A percentile compares a stretch with the other conserved stretches of the same genome.
Conservation (phyloP, 1,140 invertebrate species). For the Carposina sasakii region DNA sequence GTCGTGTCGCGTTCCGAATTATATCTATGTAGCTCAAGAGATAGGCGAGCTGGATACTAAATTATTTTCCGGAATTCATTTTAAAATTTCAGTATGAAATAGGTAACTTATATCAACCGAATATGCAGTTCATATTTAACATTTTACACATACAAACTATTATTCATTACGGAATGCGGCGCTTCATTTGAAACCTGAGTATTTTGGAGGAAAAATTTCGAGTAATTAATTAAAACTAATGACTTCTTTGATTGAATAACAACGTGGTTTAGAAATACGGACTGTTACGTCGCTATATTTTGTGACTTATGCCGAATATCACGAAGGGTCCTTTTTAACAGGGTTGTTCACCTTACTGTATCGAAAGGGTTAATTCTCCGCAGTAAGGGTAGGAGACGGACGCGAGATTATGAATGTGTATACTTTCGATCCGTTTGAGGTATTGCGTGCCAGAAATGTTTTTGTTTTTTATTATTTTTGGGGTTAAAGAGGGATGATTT, state of each 20-base stretch:
- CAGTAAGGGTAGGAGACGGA: slow-evolving; percentile 42
- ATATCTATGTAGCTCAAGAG: slow-evolving; percentile 7
- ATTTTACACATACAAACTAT: too few species aligned
- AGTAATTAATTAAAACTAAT: too few species aligned
- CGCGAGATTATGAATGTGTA: slow-evolving; percentile 19
- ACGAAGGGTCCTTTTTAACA: slow-evolving; percentile 49
- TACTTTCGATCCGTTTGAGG: slow-evolving; percentile 48
- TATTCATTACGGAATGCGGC: too few species aligned
- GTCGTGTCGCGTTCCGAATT: slow-evolving; percentile 27
- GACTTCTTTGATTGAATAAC: too few species aligned
- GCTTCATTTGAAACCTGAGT: too few species aligned
- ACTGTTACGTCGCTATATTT: slow-evolving; percentile 22
- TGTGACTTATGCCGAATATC: slow-evolving; percentile 14
- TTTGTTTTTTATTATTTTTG: slow-evolving; percentile 41
- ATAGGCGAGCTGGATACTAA: too few species aligned
- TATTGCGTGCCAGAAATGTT: slow-evolving; percentile 39
- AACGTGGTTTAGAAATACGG: too few species aligned
- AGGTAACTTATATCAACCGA: too few species aligned
- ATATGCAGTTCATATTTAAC: too few species aligned
- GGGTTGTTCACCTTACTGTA: slow-evolving; percentile 64
- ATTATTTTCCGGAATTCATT: too few species aligned
- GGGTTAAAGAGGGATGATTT: slow-evolving; percentile 28
- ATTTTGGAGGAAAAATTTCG: too few species aligned
- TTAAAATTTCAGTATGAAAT: too few species aligned
- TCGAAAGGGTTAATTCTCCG: slow-evolving; percentile 64